Evolutionary conservation across 2,888 invertebrate genomes (phyloP), one percentile per base, ranked within the genome.

Genomic region (Netelia virgata): DNA sequence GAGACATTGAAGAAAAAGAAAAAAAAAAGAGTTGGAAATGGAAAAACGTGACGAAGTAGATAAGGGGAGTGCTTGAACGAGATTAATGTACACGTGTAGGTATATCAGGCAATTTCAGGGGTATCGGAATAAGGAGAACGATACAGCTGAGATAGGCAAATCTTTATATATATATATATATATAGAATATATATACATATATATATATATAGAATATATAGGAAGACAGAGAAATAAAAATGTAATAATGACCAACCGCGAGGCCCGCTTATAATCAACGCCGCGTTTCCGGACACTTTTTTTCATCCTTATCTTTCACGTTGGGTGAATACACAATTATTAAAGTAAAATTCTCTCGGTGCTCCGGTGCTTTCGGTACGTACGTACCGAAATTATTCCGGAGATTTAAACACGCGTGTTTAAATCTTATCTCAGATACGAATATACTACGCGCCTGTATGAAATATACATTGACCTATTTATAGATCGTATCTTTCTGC

Each of bases 251-350:
- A 83, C 77, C 79, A 63, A 79, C 61, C 69, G 79, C 83, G 70
- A 78, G 72, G 64, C 78, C 72, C 78, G 73, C 76, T 53, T 77
- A 82, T 85, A 87, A 87, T 87, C 87, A 86, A 86, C 83, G 79
- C 72, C 83, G 82, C 86, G 82, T 80, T 87, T 87, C 87, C 87
- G 87, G 87, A 87, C 87, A 86, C 86, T 84, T 86, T 85, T 86
- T 86, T 87, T 86, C 80, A 86, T 87, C 78, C 86, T 87, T 87
- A 87, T 87, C 87, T 86, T 84, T 86, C 81, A 85, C 87, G 86
- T 87, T 82, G 83, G 78, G 84, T 87, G 86, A 87, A 86, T 86
- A 86, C 84, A 87, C 86, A 87, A 87, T 86, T 87, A 87, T 84
- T 87, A 86, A 86, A 87, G 81, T 86, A 84, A 47, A 47, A 86